These are phyloP conservation scores for Anguilla obscura DNA, from an alignment of 2,797 vertebrate genomes.

Conservation along the genomic window DNA sequence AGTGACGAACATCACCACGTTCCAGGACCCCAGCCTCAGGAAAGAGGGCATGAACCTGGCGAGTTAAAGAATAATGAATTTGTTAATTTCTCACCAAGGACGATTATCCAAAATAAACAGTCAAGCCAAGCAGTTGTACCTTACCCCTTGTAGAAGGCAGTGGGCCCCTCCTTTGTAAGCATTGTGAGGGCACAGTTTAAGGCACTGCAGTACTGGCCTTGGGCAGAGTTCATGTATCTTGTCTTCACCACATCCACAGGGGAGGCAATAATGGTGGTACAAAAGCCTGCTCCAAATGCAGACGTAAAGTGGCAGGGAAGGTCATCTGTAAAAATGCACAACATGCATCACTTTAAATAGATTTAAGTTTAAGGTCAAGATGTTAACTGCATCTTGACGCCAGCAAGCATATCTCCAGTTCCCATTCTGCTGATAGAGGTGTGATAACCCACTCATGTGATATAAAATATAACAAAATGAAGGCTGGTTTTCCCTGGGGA, in stretches of 20 bases:
- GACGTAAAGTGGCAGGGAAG: constrained; percentile 82
- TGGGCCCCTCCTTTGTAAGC: constrained; percentile 80
- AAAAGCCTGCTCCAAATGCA: constrained; percentile 78
- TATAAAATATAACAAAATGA: neutral
- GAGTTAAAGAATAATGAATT: constrained; percentile 24
- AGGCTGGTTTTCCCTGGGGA: neutral
- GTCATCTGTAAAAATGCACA: constrained; percentile 67
- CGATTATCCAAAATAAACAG: neutral
- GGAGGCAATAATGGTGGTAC: constrained; percentile 77
- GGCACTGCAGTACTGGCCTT: constrained; percentile 77
- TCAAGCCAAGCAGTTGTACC: neutral
- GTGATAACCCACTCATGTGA: neutral
- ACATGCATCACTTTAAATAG: neutral
- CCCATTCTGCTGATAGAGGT: neutral
- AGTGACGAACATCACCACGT: constrained; percentile 92
- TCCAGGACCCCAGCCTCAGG: constrained; percentile 89
- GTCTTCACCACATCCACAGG: constrained; percentile 81
- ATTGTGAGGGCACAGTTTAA: constrained; percentile 81
- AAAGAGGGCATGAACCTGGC: constrained; percentile 89
- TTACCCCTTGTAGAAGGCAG: constrained; percentile 91
- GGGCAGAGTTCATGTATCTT: constrained; percentile 86
- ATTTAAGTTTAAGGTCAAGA: neutral
- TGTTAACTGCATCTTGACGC: neutral
- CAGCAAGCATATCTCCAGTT: neutral
- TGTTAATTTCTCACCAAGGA: neutral